Base-by-base conservation (phyloP, 2,888 invertebrate genomes). In the Pyrrhosoma nymphula region DNA sequence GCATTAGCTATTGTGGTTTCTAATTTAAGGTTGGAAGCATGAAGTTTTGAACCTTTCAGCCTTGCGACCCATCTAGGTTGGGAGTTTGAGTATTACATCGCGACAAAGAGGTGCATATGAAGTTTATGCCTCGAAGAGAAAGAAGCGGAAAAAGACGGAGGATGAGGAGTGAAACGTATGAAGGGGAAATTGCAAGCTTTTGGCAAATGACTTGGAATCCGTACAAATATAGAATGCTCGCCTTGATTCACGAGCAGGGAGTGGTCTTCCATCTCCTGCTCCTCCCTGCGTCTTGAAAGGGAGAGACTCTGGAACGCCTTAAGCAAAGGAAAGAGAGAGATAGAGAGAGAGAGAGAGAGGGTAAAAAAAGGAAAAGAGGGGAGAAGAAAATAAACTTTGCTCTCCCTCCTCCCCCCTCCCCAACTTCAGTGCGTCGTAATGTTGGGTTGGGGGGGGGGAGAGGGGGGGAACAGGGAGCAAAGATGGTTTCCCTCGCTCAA, bases 151-250 rank as follows among this genome's bases (percentile, higher is more conserved):
- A 26, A 35, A 69, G 69, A 4, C 2, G 69, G n/a, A 69, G 69
- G 82, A 35, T 26, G 14, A 20, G 35, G 16, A 35, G 0, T 10
- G 35, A 6, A 4, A 82, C 30, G 82, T 4, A 82, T 47, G 82
- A 16, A 82, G 82, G 82, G 82, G 82, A 35, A 82, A 82, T 35
- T 35, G 82, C 82, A 35, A n/a, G 82, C 82, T 35, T 82, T 35
- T 82, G 82, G 82, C 82, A 82, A 82, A 82, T 82, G 82, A 82
- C 82, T 82, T 82, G 82, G 82, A 82, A 82, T 82, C 82, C 35
- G 82, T 35, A 82, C 82, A 82, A 82, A 82, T 82, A 82, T 82
- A 82, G 82, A 82, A 82, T 30, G 26, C 82, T 82, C 82, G 82
- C 82, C 82, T 82, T 82, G 82, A 82, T 82, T 82, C 82, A 82